Conservation (phyloP, 2,797 vertebrate species). For the Vireo griseus region DNA sequence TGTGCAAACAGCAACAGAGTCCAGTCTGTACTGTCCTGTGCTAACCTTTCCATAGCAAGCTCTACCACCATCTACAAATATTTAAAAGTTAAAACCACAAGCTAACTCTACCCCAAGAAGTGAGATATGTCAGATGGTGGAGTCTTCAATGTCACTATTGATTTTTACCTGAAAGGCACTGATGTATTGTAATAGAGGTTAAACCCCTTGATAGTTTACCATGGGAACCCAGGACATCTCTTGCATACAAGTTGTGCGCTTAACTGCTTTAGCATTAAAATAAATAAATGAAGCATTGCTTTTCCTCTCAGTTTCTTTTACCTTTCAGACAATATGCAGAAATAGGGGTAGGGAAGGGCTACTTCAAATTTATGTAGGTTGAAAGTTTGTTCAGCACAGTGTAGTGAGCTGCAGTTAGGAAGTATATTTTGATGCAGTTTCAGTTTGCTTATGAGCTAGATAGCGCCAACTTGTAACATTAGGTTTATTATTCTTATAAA, state of each 20-base stretch:
- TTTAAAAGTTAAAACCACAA: neutral
- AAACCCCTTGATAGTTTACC: neutral
- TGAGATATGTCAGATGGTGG: neutral
- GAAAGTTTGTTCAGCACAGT: neutral
- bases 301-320: neutral
- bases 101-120: neutral
- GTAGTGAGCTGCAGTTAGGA: neutral
- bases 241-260: neutral
- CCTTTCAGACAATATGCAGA: neutral
- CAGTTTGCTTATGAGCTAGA: neutral
- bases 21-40: neutral
- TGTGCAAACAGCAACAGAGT: neutral
- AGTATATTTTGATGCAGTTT: neutral
- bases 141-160: neutral
- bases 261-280: neutral
- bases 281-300: neutral
- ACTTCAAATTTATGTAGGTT: neutral
- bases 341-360: neutral
- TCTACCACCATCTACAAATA: neutral
- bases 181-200: neutral
- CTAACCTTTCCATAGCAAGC: neutral
- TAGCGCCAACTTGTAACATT: rapidly evolving
- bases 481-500: neutral
- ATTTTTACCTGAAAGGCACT: neutral
- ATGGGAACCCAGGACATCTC: neutral